These are phyloP conservation scores for Drosophila pectinifera DNA, from an alignment of 1,140 invertebrate species.

Conservation along the genomic window DNA sequence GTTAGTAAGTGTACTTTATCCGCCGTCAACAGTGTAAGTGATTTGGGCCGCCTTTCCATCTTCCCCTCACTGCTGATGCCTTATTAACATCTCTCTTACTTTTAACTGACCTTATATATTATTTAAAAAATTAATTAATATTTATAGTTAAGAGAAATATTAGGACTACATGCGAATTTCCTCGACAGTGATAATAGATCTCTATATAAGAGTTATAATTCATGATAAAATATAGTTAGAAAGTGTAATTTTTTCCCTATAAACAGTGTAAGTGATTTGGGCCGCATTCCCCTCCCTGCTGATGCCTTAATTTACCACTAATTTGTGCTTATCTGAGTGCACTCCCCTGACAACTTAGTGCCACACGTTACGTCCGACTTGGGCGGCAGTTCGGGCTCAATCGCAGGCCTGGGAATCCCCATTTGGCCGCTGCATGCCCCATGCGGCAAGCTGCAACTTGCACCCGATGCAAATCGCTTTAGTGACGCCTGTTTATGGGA, in stretches of 20 bases:
- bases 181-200: too few relatives aligned
- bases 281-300: constrained; percentile 6
- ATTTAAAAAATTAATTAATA: too few relatives aligned
- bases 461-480: constrained; percentile 72
- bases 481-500: constrained; percentile 74
- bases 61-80: constrained; percentile 47
- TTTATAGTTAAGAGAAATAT: too few relatives aligned
- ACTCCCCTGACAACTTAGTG: constrained; percentile 24
- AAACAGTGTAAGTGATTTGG: constrained; percentile 7
- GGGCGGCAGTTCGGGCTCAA: constrained; percentile 20
- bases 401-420: constrained; percentile 12
- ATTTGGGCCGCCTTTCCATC: too few relatives aligned
- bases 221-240: not conserved
- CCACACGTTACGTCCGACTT: constrained; percentile 47
- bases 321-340: constrained; percentile 69
- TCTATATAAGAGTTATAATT: too few relatives aligned
- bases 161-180: too few relatives aligned
- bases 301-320: constrained; percentile 81
- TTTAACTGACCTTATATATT: too few relatives aligned
- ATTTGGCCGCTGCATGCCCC: constrained; percentile 2
- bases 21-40: constrained; percentile 24
- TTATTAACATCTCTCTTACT: too few relatives aligned
- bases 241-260: constrained; percentile 9
- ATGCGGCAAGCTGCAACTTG: constrained; percentile 4
- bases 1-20: not conserved